Percentiles rank a stretch among this genome's conserved stretches.
Evolutionary conservation across 1,140 invertebrate species (phyloP).

Genomic region (Drosophila chauvacae): DNA sequence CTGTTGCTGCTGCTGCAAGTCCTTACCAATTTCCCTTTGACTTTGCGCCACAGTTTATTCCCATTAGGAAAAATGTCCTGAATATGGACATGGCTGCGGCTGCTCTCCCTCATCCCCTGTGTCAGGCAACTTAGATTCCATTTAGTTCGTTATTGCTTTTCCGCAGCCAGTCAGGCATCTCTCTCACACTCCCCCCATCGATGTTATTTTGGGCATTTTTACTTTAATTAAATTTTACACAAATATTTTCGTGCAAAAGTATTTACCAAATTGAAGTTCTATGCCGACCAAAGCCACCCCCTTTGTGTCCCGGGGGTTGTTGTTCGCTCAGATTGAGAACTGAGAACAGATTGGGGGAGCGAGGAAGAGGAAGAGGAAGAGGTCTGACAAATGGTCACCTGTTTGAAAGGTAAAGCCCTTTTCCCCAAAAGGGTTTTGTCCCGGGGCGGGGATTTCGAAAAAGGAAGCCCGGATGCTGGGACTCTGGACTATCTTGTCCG

Average conservation of each 20-base stretch:
- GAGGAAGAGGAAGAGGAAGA: too few species aligned
- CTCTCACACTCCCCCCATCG: slow-evolving; percentile 6
- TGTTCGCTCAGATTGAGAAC: background rate
- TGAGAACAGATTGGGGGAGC: background rate
- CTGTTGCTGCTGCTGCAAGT: background rate
- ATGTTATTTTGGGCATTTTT: slow-evolving; percentile 67
- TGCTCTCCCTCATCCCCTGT: background rate
- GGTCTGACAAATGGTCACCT: slow-evolving; percentile 56
- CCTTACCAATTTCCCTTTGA: background rate
- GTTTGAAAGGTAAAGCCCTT: slow-evolving; percentile 43
- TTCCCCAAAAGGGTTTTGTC: slow-evolving; percentile 48
- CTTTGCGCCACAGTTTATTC: background rate
- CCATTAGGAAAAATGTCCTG: slow-evolving; percentile 16
- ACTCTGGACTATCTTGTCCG: slow-evolving; percentile 45
- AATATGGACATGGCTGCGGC: background rate
- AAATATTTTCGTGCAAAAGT: slow-evolving; percentile 71
- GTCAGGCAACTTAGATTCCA: slow-evolving; percentile 26
- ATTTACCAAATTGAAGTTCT: slow-evolving; percentile 67
- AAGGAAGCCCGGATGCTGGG: background rate
- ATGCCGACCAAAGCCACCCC: slow-evolving; percentile 22
- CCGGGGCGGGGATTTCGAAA: slow-evolving; percentile 1
- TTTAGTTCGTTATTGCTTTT: slow-evolving; percentile 43
- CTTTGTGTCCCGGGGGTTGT: slow-evolving; percentile 7
- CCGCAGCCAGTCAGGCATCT: slow-evolving; percentile 10
- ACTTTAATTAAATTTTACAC: slow-evolving; percentile 78